Conservation (phyloP, 2,888 invertebrate species). For the Apantesis nais region DNA sequence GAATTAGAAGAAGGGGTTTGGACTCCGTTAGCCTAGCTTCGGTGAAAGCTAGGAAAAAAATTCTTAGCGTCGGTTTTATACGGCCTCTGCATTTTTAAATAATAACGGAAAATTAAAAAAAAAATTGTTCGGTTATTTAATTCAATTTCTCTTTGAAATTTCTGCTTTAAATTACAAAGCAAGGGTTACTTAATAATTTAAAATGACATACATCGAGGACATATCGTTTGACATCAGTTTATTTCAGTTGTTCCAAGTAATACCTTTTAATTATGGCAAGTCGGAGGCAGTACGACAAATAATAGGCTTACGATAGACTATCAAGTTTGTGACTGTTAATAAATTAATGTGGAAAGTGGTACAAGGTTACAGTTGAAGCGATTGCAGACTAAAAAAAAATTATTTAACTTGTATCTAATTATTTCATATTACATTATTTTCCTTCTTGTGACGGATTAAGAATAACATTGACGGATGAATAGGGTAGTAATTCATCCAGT, state of each 20-base stretch:
- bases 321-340: slow-evolving; percentile 29
- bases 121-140: slow-evolving; percentile 3
- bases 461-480: no score
- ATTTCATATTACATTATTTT: no score
- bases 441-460: no score
- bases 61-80: no score
- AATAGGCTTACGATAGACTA: slow-evolving; percentile 26
- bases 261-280: slow-evolving; percentile 37
- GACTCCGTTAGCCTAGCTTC: no score
- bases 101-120: neutral
- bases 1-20: no score
- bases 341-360: slow-evolving; percentile 33
- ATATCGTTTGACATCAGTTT: slow-evolving; percentile 1
- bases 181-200: slow-evolving; percentile 34
- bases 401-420: neutral
- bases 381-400: no score
- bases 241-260: slow-evolving; percentile 21
- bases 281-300: slow-evolving; percentile 35
- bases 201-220: slow-evolving; percentile 6
- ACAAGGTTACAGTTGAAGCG: neutral
- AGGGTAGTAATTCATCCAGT: no score
- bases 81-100: no score
- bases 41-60: no score
- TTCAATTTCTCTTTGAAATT: slow-evolving; percentile 14
- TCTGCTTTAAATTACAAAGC: slow-evolving; percentile 21